Percentiles rank a stretch among this genome's conserved stretches.
phyloP scores from a whole-genome alignment of 2,113 vertebrate species.

The Cyanoliseus patagonus region DNA sequence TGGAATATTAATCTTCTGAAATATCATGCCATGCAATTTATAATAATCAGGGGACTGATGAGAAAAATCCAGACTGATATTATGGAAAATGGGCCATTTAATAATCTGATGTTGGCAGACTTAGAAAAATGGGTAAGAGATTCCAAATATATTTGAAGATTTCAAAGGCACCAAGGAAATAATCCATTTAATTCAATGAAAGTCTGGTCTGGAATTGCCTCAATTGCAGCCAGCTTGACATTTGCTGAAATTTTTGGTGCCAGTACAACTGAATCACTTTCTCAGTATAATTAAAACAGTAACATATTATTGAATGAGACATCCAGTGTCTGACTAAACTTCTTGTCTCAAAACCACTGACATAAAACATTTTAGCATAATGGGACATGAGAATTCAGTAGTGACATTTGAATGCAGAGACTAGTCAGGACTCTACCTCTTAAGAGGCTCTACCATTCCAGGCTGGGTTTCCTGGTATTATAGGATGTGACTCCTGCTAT shows the following conservation, averaged over 20 bases:
- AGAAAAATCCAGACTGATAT: conserved; percentile 25
- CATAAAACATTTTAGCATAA: conserved; percentile 18
- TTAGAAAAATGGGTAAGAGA: conserved; percentile 7
- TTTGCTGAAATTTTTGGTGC: conserved; percentile 33
- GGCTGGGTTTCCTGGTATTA: neutral
- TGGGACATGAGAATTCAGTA: neutral
- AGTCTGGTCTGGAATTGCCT: conserved; percentile 1
- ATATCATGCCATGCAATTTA: conserved; percentile 24
- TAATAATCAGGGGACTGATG: conserved; percentile 16
- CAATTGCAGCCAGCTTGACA: conserved; percentile 36
- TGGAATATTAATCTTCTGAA: conserved; percentile 56
- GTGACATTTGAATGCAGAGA: neutral
- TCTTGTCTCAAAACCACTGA: neutral
- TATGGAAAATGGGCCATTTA: conserved; percentile 28
- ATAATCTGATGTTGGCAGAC: neutral
- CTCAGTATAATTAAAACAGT: neutral
- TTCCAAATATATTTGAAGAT: conserved; percentile 52
- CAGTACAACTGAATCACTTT: conserved; percentile 8
- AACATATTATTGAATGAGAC: neutral
- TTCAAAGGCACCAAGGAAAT: conserved; percentile 54
- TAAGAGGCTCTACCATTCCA: neutral
- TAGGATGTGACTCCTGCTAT: neutral
- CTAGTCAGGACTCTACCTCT: neutral
- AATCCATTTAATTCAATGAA: conserved; percentile 41
- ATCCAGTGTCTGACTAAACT: neutral